phyloP scores from a whole-genome alignment of 1,140 invertebrate species.

The Rhyacophila brunnea region DNA sequence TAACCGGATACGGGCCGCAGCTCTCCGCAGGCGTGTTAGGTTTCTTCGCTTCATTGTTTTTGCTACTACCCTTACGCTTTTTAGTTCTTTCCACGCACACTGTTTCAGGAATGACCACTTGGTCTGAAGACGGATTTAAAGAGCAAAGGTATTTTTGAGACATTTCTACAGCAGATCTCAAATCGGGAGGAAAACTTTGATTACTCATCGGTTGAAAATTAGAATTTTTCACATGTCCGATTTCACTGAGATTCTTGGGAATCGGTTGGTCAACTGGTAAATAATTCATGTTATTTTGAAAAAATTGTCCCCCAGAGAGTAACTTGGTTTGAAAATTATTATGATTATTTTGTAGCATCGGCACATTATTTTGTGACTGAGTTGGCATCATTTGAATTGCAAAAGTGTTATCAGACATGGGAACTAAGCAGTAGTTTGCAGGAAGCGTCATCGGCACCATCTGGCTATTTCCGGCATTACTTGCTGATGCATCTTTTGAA shows the following conservation, averaged over 20 bases:
- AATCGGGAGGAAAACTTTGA: background rate
- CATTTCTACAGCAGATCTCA: background rate
- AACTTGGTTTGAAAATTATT: too few relatives aligned
- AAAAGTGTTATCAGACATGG: slow-evolving; percentile 17
- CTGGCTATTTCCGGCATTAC: background rate
- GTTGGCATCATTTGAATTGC: background rate
- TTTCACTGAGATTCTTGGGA: too few relatives aligned
- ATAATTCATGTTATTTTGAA: too few relatives aligned
- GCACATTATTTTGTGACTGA: background rate
- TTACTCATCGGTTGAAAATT: too few relatives aligned
- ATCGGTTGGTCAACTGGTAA: too few relatives aligned
- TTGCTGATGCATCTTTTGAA: background rate
- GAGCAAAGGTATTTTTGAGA: background rate
- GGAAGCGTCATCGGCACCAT: background rate
- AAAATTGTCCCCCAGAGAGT: too few relatives aligned
- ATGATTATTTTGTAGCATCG: too few relatives aligned
- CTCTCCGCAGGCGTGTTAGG: too few relatives aligned
- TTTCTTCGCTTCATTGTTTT: too few relatives aligned
- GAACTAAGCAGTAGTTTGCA: slow-evolving; percentile 14
- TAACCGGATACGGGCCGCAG: slow-evolving; percentile 26
- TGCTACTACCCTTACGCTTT: too few relatives aligned
- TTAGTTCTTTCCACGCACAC: too few relatives aligned
- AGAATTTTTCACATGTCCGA: too few relatives aligned
- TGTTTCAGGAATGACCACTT: background rate
- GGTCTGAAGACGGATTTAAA: background rate